Conservation (phyloP, 2,888 invertebrate genomes). For the Miltochrista miniata region DNA sequence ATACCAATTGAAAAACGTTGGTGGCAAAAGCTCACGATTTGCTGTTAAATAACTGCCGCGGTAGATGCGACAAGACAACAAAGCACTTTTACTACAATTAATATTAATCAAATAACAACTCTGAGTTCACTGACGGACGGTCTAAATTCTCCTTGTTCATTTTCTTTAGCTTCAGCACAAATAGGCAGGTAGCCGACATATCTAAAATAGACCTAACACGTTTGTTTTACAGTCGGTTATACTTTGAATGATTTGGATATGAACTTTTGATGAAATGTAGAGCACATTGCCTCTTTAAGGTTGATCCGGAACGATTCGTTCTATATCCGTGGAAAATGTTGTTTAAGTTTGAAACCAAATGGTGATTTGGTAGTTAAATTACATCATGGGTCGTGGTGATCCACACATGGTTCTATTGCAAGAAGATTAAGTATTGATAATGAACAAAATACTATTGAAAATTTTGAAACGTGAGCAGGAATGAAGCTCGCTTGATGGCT, state of each 20-base stretch:
- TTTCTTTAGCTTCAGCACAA: background rate
- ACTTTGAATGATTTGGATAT: constrained; percentile 8
- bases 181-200: no score
- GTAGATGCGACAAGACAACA: no score
- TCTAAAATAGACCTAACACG: background rate
- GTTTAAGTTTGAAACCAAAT: no score
- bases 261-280: constrained; percentile 47
- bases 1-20: no score
- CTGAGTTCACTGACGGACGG: fast-evolving
- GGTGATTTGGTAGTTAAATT: no score
- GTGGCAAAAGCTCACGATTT: constrained; percentile 40
- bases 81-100: constrained; percentile 23
- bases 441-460: no score
- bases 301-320: constrained; percentile 42
- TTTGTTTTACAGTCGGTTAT: constrained; percentile 1
- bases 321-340: constrained; percentile 27
- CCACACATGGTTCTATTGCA: no score
- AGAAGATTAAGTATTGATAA: no score
- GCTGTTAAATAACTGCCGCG: constrained; percentile 36
- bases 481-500: no score
- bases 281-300: constrained; percentile 44
- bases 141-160: no score
- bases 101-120: constrained; percentile 6
- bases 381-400: no score
- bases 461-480: no score